Conservation (phyloP, 1,140 invertebrate genomes). For the Vanessa tameamea region DNA sequence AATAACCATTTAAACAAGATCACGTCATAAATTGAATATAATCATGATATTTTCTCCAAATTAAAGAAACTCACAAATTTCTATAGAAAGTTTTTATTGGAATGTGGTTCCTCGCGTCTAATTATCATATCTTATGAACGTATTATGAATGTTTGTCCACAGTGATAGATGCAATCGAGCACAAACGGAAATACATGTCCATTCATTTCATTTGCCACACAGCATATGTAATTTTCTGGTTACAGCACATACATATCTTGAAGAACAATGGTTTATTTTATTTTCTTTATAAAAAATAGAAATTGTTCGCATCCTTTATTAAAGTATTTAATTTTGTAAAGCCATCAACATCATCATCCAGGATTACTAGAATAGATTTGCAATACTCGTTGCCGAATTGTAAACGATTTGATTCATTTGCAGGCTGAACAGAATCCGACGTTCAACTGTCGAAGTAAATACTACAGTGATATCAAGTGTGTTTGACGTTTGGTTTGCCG, state of each 20-base stretch:
- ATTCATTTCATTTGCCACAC: constrained; percentile 8
- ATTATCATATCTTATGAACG: constrained; percentile 20
- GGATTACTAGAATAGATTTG: too few relatives aligned
- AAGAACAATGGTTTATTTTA: constrained; percentile 18
- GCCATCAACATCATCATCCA: too few relatives aligned
- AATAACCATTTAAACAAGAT: neutral
- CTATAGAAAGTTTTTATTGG: neutral
- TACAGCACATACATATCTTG: constrained; percentile 19
- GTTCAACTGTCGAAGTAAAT: neutral
- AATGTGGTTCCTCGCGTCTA: constrained; percentile 8
- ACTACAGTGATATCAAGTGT: neutral
- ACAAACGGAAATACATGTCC: constrained; percentile 23
- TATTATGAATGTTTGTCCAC: constrained; percentile 2
- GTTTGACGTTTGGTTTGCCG: neutral
- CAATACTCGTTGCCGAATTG: neutral
- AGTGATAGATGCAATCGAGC: constrained; percentile 20
- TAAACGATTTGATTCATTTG: neutral
- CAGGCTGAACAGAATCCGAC: neutral
- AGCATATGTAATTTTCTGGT: neutral
- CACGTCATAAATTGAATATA: neutral
- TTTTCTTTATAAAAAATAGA: constrained; percentile 14
- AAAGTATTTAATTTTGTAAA: neutral
- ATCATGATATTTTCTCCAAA: neutral
- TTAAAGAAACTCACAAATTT: neutral
- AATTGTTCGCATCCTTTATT: neutral